Evolutionary conservation across 2,888 invertebrate species (phyloP).

Genomic region (Holacanthella duospinosa): DNA sequence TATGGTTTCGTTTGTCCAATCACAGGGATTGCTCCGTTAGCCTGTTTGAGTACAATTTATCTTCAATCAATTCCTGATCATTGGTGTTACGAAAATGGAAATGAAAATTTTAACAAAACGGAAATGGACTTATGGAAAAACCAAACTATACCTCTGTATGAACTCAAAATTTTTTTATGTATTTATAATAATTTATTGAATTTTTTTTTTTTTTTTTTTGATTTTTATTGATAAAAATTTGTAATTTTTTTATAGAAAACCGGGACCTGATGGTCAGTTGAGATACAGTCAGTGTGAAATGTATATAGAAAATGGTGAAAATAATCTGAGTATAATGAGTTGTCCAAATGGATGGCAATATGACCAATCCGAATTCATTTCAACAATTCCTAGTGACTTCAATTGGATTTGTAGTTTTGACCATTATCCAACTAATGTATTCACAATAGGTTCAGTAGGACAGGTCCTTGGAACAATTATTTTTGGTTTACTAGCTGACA

Average conservation of each 20-base stretch:
- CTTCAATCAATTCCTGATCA: conserved; percentile 8
- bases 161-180: too few relatives aligned
- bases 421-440: conserved; percentile 19
- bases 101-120: neutral
- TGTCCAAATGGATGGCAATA: conserved; percentile 23
- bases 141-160: neutral
- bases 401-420: conserved; percentile 31
- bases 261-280: conserved; percentile 5
- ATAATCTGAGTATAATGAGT: neutral
- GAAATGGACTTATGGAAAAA: conserved; percentile 1
- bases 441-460: conserved; percentile 13
- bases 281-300: conserved; percentile 15
- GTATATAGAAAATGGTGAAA: neutral
- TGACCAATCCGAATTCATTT: conserved; percentile 27
- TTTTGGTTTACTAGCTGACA: conserved; percentile 26
- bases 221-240: neutral
- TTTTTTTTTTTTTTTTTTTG: too few relatives aligned
- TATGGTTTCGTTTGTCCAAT: conserved; percentile 7
- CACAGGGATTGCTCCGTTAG: neutral
- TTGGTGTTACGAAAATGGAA: conserved; percentile 6
- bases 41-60: conserved; percentile 1
- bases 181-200: too few relatives aligned
- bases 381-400: conserved; percentile 31
- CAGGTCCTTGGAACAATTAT: conserved; percentile 24
- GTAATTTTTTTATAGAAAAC: neutral